Percentiles rank a stretch among this genome's conserved stretches.
phyloP scores from a whole-genome alignment of 1,140 invertebrate genomes.

The Drosophila pandora region DNA sequence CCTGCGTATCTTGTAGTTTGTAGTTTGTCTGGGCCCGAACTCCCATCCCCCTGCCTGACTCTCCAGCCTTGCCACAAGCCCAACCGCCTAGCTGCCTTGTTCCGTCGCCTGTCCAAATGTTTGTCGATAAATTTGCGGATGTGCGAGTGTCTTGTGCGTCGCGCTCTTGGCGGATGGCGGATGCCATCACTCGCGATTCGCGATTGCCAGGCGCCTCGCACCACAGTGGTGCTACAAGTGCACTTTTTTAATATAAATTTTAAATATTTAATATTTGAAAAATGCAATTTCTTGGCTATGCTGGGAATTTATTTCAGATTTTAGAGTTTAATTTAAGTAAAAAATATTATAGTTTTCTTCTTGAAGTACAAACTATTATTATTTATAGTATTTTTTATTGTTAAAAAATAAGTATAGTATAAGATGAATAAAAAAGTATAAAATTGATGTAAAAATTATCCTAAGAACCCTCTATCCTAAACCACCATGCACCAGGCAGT shows the following conservation, averaged over 20 bases:
- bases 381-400: no score
- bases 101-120: conserved; percentile 73
- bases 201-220: conserved; percentile 46
- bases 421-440: background rate
- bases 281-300: no score
- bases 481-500: conserved; percentile 7
- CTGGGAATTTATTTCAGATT: no score
- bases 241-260: background rate
- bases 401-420: no score
- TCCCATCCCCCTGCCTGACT: conserved; percentile 17
- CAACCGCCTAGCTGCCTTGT: conserved; percentile 24
- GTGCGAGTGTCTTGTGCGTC: conserved; percentile 78
- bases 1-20: conserved; percentile 29
- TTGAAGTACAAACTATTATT: no score
- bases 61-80: conserved; percentile 5
- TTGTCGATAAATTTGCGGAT: conserved; percentile 83
- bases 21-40: conserved; percentile 53
- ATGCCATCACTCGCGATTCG: conserved; percentile 74
- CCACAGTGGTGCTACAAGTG: conserved; percentile 26
- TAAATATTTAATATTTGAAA: no score
- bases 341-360: no score
- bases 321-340: no score
- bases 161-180: conserved; percentile 73
- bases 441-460: background rate
- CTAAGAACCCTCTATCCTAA: background rate